These are phyloP conservation scores for Drosophila neutralis DNA, from an alignment of 2,888 invertebrate genomes.

Conservation along the genomic window DNA sequence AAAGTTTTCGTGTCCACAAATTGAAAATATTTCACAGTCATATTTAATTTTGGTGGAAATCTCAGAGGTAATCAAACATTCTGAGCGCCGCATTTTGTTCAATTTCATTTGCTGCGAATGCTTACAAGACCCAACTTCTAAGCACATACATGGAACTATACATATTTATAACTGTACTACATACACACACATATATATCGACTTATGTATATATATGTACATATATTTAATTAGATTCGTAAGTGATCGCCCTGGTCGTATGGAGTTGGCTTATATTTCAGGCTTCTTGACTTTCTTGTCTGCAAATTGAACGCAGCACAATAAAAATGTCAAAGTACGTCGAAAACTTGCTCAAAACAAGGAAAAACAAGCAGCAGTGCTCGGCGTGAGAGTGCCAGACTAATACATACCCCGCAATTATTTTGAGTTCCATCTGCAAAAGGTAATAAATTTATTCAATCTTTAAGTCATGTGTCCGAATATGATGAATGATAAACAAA, in stretches of 20 bases:
- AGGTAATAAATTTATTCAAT: neutral
- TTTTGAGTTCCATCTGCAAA: neutral
- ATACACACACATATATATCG: neutral
- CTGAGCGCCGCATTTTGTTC: constrained; percentile 37
- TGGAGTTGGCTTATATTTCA: constrained; percentile 54
- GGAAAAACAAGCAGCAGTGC: neutral
- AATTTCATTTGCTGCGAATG: constrained; percentile 40
- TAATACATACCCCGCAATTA: neutral
- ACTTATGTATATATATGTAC: neutral
- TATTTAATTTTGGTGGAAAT: constrained; percentile 73
- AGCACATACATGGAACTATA: neutral
- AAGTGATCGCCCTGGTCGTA: constrained; percentile 48
- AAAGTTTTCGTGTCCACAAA: constrained; percentile 77
- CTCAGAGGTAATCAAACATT: constrained; percentile 76
- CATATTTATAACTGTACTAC: neutral
- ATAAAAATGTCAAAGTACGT: constrained; percentile 63
- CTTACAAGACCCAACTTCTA: neutral
- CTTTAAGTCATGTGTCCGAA: neutral
- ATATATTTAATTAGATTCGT: constrained; percentile 64
- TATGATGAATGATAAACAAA: neutral
- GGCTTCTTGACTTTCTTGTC: constrained; percentile 60
- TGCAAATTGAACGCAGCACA: constrained; percentile 48
- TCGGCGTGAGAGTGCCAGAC: neutral
- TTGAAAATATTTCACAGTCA: constrained; percentile 80
- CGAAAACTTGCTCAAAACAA: constrained; percentile 13